Evolutionary conservation across 2,113 vertebrate species (phyloP).

Genomic region (Butorides virescens): DNA sequence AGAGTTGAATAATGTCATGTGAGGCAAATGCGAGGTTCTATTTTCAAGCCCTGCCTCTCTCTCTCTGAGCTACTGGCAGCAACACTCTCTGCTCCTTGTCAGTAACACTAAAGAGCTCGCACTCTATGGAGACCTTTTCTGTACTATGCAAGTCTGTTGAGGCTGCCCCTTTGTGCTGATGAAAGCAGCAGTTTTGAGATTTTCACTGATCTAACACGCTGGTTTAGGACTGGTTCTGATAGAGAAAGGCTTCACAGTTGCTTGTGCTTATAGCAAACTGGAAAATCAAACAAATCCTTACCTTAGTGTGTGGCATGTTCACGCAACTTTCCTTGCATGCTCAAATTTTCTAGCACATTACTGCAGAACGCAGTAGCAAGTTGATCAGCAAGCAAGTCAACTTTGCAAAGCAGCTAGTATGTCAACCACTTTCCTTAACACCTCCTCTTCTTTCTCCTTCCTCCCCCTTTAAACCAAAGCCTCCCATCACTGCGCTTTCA

Average conservation of each 20-base stretch:
- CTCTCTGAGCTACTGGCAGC: not conserved
- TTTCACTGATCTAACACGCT: not conserved
- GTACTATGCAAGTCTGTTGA: not conserved
- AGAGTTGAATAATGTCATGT: not conserved
- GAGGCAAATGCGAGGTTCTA: not conserved
- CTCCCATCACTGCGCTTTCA: not conserved
- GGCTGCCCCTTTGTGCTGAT: not conserved
- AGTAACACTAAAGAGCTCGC: not conserved
- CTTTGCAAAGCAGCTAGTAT: not conserved
- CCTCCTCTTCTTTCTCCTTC: not conserved
- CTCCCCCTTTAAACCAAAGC: not conserved
- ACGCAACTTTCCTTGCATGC: not conserved
- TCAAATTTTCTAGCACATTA: not conserved
- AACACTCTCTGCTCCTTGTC: not conserved
- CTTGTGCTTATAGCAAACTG: not conserved
- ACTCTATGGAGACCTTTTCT: not conserved
- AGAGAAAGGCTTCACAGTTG: not conserved
- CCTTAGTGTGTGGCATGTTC: not conserved
- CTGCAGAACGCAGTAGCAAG: not conserved
- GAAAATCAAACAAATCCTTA: constrained; percentile 1
- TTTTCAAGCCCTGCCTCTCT: not conserved
- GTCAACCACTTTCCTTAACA: not conserved
- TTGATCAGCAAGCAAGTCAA: not conserved
- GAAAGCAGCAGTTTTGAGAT: not conserved
- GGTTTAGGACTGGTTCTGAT: not conserved